phyloP scores from a whole-genome alignment of 2,888 invertebrate species.

The Onthophagus sagittarius region DNA sequence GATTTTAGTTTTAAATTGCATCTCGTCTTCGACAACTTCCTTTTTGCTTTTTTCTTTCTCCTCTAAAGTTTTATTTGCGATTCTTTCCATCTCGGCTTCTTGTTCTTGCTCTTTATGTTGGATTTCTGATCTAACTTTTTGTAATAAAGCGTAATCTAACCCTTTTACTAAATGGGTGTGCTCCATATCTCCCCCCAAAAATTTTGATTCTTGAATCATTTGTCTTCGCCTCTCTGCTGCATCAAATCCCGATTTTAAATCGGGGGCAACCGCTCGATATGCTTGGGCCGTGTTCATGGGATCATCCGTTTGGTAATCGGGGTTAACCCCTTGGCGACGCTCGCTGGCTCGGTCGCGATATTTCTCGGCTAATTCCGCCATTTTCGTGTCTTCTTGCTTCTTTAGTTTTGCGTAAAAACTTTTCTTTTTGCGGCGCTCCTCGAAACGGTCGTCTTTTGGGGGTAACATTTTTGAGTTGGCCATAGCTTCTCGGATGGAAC shows the following conservation, averaged over 20 bases:
- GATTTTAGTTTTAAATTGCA: constrained; percentile 77
- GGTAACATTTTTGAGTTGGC: constrained; percentile 50
- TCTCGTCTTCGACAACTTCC: constrained; percentile 68
- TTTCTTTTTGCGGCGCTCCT: constrained; percentile 87
- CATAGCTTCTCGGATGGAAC: constrained; percentile 67
- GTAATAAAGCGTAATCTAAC: constrained; percentile 83
- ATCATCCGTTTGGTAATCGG: constrained; percentile 78
- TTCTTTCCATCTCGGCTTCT: constrained; percentile 75
- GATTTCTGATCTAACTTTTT: constrained; percentile 90
- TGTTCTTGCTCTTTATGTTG: constrained; percentile 73
- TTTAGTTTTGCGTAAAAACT: constrained; percentile 91
- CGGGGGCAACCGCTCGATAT: constrained; percentile 88
- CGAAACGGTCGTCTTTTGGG: constrained; percentile 68
- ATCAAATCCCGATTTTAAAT: constrained; percentile 89
- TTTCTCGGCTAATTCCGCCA: constrained; percentile 90
- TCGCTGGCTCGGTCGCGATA: constrained; percentile 90
- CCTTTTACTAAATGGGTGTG: constrained; percentile 99
- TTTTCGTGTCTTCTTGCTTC: constrained; percentile 91
- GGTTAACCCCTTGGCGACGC: constrained; percentile 77
- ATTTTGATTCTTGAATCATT: constrained; percentile 97
- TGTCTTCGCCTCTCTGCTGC: constrained; percentile 92
- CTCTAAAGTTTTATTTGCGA: constrained; percentile 58
- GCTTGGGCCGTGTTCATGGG: constrained; percentile 75
- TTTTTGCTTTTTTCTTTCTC: constrained; percentile 52
- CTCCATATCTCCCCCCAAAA: constrained; percentile 99